phyloP scores from a whole-genome alignment of 2,113 vertebrate genomes.

The Corythornis vintsioides region DNA sequence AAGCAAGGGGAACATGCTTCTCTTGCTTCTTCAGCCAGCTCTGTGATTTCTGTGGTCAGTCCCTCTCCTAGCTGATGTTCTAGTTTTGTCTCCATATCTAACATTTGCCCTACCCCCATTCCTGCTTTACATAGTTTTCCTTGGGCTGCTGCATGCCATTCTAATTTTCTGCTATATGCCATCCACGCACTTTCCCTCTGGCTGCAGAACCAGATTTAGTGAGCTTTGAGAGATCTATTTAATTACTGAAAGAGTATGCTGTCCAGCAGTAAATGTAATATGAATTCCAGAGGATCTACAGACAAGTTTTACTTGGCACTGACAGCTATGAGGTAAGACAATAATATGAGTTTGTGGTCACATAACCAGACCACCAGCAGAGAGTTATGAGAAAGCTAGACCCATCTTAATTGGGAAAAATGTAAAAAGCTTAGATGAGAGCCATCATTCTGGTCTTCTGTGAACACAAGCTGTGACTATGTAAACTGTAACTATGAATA shows the following conservation, averaged over 20 bases:
- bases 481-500: neutral
- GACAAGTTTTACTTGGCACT: slow-evolving; percentile 61
- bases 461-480: slow-evolving; percentile 13
- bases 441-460: neutral
- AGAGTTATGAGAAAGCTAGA: slow-evolving; percentile 46
- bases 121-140: neutral
- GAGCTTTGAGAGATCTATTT: neutral
- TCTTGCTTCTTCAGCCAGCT: neutral
- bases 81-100: slow-evolving; percentile 5
- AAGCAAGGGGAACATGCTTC: neutral
- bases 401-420: slow-evolving; percentile 40
- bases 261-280: slow-evolving; percentile 39
- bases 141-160: slow-evolving; percentile 10
- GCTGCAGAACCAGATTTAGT: slow-evolving; percentile 29
- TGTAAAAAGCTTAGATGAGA: slow-evolving; percentile 18
- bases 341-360: slow-evolving; percentile 57
- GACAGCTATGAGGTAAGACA: slow-evolving; percentile 64
- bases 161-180: slow-evolving; percentile 48
- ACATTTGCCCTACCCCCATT: neutral
- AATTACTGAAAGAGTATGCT: slow-evolving; percentile 34
- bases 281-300: slow-evolving; percentile 54
- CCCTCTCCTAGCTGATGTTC: neutral
- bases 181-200: neutral
- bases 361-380: slow-evolving; percentile 50
- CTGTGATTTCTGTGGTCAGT: slow-evolving; percentile 1